Conservation (phyloP, 2,888 invertebrate species). For the Psylliodes chrysocephalus region DNA sequence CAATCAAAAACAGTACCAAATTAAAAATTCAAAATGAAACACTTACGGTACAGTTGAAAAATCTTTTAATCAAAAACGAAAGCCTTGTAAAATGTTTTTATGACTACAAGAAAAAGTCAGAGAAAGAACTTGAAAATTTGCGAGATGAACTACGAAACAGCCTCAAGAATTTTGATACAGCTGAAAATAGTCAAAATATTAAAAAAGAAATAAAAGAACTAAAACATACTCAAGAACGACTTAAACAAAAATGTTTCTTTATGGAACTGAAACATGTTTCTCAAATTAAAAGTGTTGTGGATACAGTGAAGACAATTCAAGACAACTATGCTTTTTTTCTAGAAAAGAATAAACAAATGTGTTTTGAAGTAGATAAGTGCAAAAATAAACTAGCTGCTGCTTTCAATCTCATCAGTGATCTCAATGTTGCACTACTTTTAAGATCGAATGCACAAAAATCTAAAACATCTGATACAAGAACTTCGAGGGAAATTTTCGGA, state of each 20-base stretch:
- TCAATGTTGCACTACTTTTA: not conserved
- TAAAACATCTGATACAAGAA: no score
- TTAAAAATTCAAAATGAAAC: not conserved
- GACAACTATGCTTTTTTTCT: not conserved
- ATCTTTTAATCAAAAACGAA: not conserved
- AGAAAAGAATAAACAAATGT: not conserved
- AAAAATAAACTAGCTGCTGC: not conserved
- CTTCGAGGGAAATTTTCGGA: no score
- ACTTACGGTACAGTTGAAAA: not conserved
- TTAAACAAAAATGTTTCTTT: not conserved
- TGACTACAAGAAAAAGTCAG: not conserved
- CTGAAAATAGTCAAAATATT: not conserved
- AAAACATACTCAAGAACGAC: not conserved
- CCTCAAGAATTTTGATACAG: no score
- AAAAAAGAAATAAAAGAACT: not conserved
- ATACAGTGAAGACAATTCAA: not conserved
- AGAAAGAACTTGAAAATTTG: not conserved
- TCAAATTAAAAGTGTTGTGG: not conserved
- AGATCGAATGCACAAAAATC: not conserved
- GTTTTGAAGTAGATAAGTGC: not conserved
- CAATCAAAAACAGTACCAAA: not conserved
- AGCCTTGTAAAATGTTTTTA: not conserved
- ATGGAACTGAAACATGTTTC: not conserved
- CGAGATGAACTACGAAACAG: not conserved
- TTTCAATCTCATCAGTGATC: not conserved